These are phyloP conservation scores for Didymodactylos carnosus DNA, from an alignment of 2,888 invertebrate genomes.

Conservation along the genomic window DNA sequence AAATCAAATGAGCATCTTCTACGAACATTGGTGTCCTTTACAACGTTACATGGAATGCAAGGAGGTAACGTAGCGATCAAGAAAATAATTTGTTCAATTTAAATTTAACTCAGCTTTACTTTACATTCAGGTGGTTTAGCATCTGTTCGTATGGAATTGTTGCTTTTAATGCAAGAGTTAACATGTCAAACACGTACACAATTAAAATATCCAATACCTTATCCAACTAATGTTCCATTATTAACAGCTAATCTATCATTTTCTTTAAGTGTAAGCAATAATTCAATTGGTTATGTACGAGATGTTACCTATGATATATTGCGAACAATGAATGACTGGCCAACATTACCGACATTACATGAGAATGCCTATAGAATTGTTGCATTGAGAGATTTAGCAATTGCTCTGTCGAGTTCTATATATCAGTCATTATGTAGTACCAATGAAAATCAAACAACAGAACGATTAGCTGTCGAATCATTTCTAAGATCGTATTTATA, in stretches of 20 bases:
- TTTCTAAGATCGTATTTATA: background rate
- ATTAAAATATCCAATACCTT: constrained; percentile 71
- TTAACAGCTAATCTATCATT: constrained; percentile 86
- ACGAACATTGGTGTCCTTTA: constrained; percentile 77
- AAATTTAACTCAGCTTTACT: no score
- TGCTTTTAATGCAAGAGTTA: constrained; percentile 58
- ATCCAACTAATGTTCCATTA: constrained; percentile 82
- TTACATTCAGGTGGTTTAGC: constrained; percentile 68
- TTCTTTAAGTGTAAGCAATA: constrained; percentile 86
- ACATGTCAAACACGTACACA: constrained; percentile 36
- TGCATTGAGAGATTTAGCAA: constrained; percentile 54
- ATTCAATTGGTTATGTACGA: constrained; percentile 79
- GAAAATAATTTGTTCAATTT: no score
- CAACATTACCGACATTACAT: constrained; percentile 42
- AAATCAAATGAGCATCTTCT: constrained; percentile 77
- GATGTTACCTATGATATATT: constrained; percentile 63
- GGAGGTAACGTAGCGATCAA: no score
- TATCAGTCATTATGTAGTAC: constrained; percentile 76
- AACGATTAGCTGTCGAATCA: background rate
- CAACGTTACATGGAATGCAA: constrained; percentile 79
- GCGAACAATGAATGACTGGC: constrained; percentile 55
- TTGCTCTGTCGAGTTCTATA: constrained; percentile 91
- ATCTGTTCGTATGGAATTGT: constrained; percentile 82
- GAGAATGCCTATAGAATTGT: background rate
- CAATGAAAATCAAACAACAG: constrained; percentile 21